Conservation (phyloP, 1,140 invertebrate genomes). For the Temnothorax longispinosus region DNA sequence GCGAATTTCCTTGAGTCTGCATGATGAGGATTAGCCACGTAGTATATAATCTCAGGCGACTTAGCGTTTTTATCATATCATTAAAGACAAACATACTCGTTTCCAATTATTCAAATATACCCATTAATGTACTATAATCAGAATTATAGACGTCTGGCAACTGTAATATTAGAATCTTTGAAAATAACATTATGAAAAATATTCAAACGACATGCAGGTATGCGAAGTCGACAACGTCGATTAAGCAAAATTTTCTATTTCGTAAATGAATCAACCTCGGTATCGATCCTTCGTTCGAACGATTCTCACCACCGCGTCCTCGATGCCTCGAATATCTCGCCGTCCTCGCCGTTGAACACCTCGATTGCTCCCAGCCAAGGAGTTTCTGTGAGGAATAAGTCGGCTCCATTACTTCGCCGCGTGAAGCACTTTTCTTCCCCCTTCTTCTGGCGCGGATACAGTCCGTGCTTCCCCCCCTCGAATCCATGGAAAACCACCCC, state of each 20-base stretch:
- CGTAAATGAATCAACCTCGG: not conserved
- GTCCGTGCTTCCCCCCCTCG: slow-evolving; percentile 18
- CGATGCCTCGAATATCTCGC: slow-evolving; percentile 9
- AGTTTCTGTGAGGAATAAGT: slow-evolving; percentile 73
- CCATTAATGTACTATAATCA: not conserved
- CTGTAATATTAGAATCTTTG: not conserved
- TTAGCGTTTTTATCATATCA: not conserved
- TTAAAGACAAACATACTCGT: not conserved
- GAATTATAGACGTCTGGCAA: not conserved
- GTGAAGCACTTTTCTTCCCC: slow-evolving; percentile 71
- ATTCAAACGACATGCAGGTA: not conserved
- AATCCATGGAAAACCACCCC: slow-evolving; percentile 66
- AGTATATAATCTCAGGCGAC: not conserved
- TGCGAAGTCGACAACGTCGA: not conserved
- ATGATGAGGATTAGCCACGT: not conserved
- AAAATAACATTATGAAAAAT: not conserved
- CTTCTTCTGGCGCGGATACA: slow-evolving; percentile 17
- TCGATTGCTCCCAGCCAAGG: slow-evolving; percentile 63
- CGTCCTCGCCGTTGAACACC: slow-evolving; percentile 1
- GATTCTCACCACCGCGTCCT: not conserved
- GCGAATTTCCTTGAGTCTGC: slow-evolving; percentile 21
- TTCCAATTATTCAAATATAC: not conserved
- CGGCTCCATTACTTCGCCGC: slow-evolving; percentile 74
- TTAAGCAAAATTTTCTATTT: not conserved
- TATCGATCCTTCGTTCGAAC: slow-evolving; percentile 27